Base-by-base conservation (phyloP, 2,888 invertebrate species). In the Heliconius charithonia region DNA sequence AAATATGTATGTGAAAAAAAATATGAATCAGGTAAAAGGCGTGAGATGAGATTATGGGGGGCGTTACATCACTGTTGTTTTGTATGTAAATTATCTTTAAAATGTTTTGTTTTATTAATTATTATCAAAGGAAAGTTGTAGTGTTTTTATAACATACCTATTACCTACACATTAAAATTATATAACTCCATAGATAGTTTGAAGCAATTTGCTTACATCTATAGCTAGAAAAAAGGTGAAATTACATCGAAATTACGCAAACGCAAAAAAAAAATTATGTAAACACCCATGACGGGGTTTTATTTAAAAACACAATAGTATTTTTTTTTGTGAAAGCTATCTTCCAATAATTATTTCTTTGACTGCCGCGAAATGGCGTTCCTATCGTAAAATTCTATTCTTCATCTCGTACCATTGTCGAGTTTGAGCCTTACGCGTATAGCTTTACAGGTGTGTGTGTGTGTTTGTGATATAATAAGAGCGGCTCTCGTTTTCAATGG, bases 401-500 rank as follows among this genome's bases (percentile, higher is more conserved):
- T 32, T 56, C 32, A 32, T 69, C 19, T 22, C 22, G 19, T 9
- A 3, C 59, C 41, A 67, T 73, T 80, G 63, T 77, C 70, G 74
- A 77, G 70, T 79, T 66, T 77, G 66, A 73, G 69, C 75, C 79
- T 73, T 81, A 73, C 62, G 25, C 1, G 19, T 45, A 77, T 77
- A 65, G 69, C 19, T 56, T 77, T 80, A 81, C 67, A 63, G 70
- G 77, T 71, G 75, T 51, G 59, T 59, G 59, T 59, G 59, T 79
- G 74, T 76, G 65, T 67, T 59, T 56, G 71, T 72, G 32, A 56
- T 51, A 56, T 67, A 69, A 77, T 63, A 67, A 41, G 25, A 79
- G 51, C 78, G 76, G 79, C 89, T 89, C 86, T 90, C 87, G 84
- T 85, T 89, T 90, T 90, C 89, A 81, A 87, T 82, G 89, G 89